Evolutionary conservation across 2,888 invertebrate genomes (phyloP).

Genomic region (Temnothorax ravouxi): DNA sequence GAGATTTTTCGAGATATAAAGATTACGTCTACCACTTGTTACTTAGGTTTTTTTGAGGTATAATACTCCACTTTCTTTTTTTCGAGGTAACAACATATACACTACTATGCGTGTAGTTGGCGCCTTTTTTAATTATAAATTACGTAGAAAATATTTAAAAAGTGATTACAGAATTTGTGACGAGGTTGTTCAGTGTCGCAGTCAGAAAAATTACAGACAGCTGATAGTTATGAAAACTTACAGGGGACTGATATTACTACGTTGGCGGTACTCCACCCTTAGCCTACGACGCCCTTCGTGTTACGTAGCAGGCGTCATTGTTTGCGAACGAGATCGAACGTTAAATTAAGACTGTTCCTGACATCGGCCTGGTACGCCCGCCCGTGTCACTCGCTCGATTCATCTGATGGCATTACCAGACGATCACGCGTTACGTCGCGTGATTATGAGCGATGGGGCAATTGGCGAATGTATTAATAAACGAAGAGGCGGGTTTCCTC

Average conservation of each 20-base stretch:
- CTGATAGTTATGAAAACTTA: not conserved
- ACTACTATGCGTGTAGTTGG: too few relatives aligned
- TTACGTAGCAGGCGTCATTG: slow-evolving; percentile 12
- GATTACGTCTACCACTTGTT: too few relatives aligned
- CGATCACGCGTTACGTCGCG: not conserved
- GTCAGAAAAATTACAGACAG: not conserved
- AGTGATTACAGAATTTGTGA: not conserved
- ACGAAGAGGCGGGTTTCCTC: not conserved
- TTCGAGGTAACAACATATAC: too few relatives aligned
- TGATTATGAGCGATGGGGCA: not conserved
- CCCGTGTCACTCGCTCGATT: slow-evolving; percentile 45
- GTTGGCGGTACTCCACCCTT: not conserved
- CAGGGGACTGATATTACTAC: not conserved
- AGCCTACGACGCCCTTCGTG: not conserved
- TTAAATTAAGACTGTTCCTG: slow-evolving; percentile 55
- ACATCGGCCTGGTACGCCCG: slow-evolving; percentile 30
- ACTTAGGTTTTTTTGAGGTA: too few relatives aligned
- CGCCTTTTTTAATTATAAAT: not conserved
- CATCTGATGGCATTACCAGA: slow-evolving; percentile 16
- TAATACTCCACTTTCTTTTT: too few relatives aligned
- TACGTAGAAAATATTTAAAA: not conserved
- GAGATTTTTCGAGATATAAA: too few relatives aligned
- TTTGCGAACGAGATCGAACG: slow-evolving; percentile 42
- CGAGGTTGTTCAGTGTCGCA: not conserved
- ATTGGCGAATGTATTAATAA: slow-evolving; percentile 14